Conservation (phyloP, 2,888 invertebrate genomes). For the Macaria notata region DNA sequence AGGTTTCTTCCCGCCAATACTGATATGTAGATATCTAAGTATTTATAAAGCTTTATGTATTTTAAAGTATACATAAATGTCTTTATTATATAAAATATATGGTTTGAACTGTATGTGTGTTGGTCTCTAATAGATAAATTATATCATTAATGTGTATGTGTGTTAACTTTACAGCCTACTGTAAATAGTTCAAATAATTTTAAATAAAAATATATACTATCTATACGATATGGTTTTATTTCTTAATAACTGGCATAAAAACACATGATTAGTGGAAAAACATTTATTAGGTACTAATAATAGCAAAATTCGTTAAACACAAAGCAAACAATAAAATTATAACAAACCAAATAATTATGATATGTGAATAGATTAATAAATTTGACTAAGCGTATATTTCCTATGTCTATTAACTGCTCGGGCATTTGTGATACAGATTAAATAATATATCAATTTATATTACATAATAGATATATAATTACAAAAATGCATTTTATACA, state of each 20-base stretch:
- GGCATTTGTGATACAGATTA: conserved; percentile 47
- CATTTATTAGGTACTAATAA: conserved; percentile 69
- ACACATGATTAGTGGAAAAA: conserved; percentile 47
- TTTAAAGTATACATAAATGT: conserved; percentile 15
- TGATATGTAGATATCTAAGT: background rate
- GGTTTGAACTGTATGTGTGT: too few species aligned
- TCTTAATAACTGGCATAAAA: too few species aligned
- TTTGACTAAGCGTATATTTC: conserved; percentile 67
- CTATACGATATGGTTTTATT: too few species aligned
- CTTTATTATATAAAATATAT: conserved; percentile 3
- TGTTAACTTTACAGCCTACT: too few species aligned
- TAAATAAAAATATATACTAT: too few species aligned
- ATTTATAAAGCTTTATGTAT: conserved; percentile 24
- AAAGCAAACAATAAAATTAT: conserved; percentile 74
- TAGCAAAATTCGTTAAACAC: conserved; percentile 74
- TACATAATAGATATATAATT: too few species aligned
- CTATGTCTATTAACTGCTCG: conserved; percentile 46
- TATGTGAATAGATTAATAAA: conserved; percentile 67
- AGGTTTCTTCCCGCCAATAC: conserved; percentile 5
- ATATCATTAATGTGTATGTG: too few species aligned
- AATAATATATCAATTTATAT: too few species aligned
- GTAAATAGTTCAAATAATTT: too few species aligned
- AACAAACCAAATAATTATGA: conserved; percentile 71
- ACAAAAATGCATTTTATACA: too few species aligned
- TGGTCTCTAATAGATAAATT: too few species aligned